A percentile compares a stretch with the other conserved stretches of the same genome.
phyloP scores from a whole-genome alignment of 1,140 invertebrate species.

The Drosophila ogumai region DNA sequence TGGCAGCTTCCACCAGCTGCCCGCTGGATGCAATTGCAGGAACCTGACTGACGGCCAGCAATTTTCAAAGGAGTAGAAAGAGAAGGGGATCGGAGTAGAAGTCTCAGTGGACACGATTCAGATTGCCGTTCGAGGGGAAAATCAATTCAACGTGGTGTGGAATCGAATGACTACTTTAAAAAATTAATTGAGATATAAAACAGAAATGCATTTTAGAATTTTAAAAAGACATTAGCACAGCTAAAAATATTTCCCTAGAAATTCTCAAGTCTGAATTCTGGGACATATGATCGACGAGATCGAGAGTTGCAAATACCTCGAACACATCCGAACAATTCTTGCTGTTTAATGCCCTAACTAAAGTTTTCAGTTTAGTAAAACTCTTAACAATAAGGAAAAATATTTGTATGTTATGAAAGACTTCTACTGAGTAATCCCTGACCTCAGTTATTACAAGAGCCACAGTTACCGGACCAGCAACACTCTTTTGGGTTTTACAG shows the following conservation, averaged over 20 bases:
- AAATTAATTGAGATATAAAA: not conserved
- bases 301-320: not conserved
- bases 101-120: slow-evolving; percentile 60
- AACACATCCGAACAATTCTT: too few species aligned
- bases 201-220: not conserved
- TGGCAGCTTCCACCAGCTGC: slow-evolving; percentile 60
- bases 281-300: not conserved
- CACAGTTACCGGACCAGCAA: not conserved
- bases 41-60: slow-evolving; percentile 42
- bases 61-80: not conserved
- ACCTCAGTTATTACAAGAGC: not conserved
- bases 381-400: too few species aligned
- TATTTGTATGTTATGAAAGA: not conserved
- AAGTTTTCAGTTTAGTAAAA: too few species aligned
- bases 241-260: too few species aligned
- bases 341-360: too few species aligned
- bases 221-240: not conserved
- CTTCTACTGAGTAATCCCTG: not conserved
- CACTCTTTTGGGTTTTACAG: not conserved
- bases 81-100: not conserved
- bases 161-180: not conserved
- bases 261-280: too few species aligned
- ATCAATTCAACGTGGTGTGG: not conserved
- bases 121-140: not conserved
- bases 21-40: slow-evolving; percentile 32